Evolutionary conservation across 1,140 invertebrate genomes (phyloP).

Genomic region (Bombus confusus): DNA sequence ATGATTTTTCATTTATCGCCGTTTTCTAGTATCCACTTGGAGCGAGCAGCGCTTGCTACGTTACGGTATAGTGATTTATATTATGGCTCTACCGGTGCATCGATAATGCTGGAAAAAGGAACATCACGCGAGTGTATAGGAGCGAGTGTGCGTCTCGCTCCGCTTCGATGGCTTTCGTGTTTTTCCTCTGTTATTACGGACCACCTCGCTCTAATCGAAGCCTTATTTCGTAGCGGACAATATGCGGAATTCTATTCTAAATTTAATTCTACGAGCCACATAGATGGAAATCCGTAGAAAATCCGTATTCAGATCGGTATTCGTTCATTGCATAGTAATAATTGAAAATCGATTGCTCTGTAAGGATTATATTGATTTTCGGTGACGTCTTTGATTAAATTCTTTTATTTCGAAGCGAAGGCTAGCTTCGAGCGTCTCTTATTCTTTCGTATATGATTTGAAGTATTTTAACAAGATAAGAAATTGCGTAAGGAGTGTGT

Average conservation of each 20-base stretch:
- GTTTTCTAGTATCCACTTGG: neutral
- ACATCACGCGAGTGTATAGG: neutral
- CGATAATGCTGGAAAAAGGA: neutral
- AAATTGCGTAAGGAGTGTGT: too few species aligned
- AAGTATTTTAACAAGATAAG: too few species aligned
- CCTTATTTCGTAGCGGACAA: too few species aligned
- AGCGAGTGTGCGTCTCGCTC: neutral
- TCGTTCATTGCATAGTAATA: neutral
- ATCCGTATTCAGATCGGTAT: neutral
- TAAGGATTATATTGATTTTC: slow-evolving; percentile 3
- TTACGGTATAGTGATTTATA: slow-evolving; percentile 1
- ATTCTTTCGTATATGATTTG: too few species aligned
- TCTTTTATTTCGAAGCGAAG: neutral
- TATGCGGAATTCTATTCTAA: too few species aligned
- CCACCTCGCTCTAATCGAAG: too few species aligned
- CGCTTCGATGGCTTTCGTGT: neutral
- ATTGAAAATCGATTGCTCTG: neutral
- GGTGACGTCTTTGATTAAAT: neutral
- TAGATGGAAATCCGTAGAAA: neutral
- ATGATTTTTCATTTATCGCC: neutral
- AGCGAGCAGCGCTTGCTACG: neutral
- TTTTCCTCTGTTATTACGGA: neutral
- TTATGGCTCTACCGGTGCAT: neutral
- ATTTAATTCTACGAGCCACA: neutral
- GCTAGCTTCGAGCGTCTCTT: neutral